phyloP scores from a whole-genome alignment of 2,888 invertebrate genomes.

The Eupeodes luniger region DNA sequence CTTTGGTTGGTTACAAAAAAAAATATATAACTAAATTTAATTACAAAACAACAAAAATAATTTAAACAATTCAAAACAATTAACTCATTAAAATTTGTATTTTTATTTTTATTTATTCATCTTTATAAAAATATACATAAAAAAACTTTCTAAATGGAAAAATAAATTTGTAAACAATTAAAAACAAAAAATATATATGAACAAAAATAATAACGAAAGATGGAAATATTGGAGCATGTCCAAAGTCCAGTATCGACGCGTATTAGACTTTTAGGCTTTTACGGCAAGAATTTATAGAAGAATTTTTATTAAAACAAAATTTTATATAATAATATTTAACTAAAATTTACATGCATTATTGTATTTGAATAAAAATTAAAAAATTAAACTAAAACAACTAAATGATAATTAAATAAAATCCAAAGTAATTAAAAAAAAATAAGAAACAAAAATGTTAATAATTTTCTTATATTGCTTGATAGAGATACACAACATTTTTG shows the following conservation, averaged over 20 bases:
- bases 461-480: constrained; percentile 18
- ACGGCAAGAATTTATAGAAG: constrained; percentile 83
- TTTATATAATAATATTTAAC: constrained; percentile 42
- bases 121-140: background rate
- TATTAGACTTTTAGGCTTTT: constrained; percentile 84
- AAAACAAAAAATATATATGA: constrained; percentile 16
- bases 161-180: constrained; percentile 26
- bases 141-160: constrained; percentile 24
- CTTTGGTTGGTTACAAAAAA: constrained; percentile 71
- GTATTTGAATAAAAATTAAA: constrained; percentile 45
- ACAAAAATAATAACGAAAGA: constrained; percentile 77
- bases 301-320: constrained; percentile 60
- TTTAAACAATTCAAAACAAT: constrained; percentile 29
- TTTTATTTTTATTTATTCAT: constrained; percentile 48
- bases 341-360: constrained; percentile 40
- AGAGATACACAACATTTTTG: background rate
- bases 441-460: constrained; percentile 15
- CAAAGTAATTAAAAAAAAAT: constrained; percentile 12
- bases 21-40: constrained; percentile 8
- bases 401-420: constrained; percentile 14
- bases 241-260: constrained; percentile 84
- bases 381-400: constrained; percentile 33
- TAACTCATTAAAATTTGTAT: constrained; percentile 45
- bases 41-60: constrained; percentile 3
- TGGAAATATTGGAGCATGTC: constrained; percentile 84